phyloP scores from a whole-genome alignment of 1,140 invertebrate genomes.

The Drosophila gunungcola region DNA sequence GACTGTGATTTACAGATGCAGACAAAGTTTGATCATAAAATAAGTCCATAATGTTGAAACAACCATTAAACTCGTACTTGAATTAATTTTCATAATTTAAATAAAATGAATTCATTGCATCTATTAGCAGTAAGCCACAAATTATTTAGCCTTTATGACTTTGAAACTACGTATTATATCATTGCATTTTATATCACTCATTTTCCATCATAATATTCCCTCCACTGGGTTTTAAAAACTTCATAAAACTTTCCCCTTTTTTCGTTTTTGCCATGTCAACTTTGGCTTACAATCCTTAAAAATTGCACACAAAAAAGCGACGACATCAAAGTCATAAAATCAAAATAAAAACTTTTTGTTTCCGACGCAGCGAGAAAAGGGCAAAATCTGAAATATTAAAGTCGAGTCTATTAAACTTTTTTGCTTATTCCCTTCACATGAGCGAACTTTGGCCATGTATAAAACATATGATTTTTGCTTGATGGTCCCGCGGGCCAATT shows the following conservation, averaged over 20 bases:
- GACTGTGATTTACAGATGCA: not conserved
- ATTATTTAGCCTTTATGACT: conserved; percentile 1
- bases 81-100: no score
- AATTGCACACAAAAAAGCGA: conserved; percentile 42
- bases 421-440: conserved; percentile 25
- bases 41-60: no score
- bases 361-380: conserved; percentile 16
- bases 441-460: conserved; percentile 69
- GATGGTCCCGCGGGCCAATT: conserved; percentile 78
- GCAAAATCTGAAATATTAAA: conserved; percentile 63
- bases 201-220: conserved; percentile 33
- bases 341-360: conserved; percentile 71
- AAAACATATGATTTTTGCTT: conserved; percentile 82
- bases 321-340: conserved; percentile 70
- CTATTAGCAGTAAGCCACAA: conserved; percentile 15
- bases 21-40: not conserved
- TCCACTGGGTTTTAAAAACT: conserved; percentile 8
- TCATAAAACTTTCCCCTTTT: conserved; percentile 26
- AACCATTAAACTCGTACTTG: not conserved
- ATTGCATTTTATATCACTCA: conserved; percentile 25
- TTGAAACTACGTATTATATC: conserved; percentile 14
- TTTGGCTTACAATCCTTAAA: conserved; percentile 31
- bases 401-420: conserved; percentile 76
- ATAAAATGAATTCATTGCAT: conserved; percentile 15
- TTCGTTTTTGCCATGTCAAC: conserved; percentile 30